phyloP scores from a whole-genome alignment of 2,888 invertebrate species.

The Suillia variegata region DNA sequence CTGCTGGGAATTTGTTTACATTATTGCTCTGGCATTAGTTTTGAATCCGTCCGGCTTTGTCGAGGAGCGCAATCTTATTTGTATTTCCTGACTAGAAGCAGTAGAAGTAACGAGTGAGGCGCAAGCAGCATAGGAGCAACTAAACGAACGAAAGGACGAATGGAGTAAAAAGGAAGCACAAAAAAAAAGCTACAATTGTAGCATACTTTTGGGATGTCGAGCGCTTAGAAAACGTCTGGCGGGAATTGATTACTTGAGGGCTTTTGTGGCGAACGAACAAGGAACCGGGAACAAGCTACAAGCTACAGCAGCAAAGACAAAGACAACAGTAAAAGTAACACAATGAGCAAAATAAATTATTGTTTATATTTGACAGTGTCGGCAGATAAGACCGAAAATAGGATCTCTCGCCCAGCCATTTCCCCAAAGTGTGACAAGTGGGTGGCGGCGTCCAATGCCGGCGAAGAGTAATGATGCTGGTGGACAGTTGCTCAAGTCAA shows the following conservation, averaged over 20 bases:
- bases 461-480: background rate
- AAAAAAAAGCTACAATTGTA: background rate
- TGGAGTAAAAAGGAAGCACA: no score
- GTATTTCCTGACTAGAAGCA: no score
- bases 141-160: background rate
- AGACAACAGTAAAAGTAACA: background rate
- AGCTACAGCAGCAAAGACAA: background rate
- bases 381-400: background rate
- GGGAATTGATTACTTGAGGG: background rate
- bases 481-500: background rate
- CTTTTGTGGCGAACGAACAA: background rate
- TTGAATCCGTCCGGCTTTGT: background rate
- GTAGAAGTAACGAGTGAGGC: no score
- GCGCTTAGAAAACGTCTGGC: background rate
- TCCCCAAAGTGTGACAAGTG: background rate
- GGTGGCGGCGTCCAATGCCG: background rate
- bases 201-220: background rate
- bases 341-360: constrained; percentile 1
- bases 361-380: constrained; percentile 4
- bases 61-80: no score
- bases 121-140: background rate
- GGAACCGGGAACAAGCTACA: background rate
- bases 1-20: constrained; percentile 3
- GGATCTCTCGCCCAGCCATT: no score
- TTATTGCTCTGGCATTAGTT: background rate